These are phyloP conservation scores for Heliconius himera DNA, from an alignment of 1,140 invertebrate genomes.

Conservation along the genomic window DNA sequence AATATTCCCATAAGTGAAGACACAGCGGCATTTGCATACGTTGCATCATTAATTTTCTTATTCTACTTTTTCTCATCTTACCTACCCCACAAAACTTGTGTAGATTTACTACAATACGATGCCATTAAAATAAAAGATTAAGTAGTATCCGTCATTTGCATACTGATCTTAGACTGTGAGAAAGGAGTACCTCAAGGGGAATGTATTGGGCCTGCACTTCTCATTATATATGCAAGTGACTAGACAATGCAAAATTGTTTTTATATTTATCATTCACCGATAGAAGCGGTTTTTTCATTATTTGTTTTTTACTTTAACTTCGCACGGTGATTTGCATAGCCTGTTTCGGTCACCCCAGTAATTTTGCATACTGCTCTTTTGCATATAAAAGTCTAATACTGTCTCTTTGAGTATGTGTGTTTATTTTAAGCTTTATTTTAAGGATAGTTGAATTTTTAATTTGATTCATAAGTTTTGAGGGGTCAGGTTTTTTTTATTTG, in stretches of 20 bases:
- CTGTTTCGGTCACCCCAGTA: conserved; percentile 66
- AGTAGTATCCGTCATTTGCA: conserved; percentile 71
- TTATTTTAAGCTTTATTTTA: conserved; percentile 78
- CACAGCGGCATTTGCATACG: conserved; percentile 73
- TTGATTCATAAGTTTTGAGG: conserved; percentile 65
- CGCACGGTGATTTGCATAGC: conserved; percentile 80
- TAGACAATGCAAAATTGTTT: conserved; percentile 74
- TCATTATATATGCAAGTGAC: conserved; percentile 63
- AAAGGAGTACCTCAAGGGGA: conserved; percentile 67
- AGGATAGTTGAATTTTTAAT: conserved; percentile 71
- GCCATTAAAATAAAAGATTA: conserved; percentile 81
- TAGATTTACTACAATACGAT: conserved; percentile 74
- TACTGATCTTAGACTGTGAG: conserved; percentile 66
- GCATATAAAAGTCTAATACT: conserved; percentile 73
- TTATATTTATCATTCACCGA: conserved; percentile 75
- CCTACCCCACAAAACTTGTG: conserved; percentile 64
- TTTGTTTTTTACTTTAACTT: conserved; percentile 78
- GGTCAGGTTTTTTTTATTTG: conserved; percentile 71
- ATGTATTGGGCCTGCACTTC: conserved; percentile 48
- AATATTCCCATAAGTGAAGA: conserved; percentile 66
- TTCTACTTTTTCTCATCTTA: conserved; percentile 60
- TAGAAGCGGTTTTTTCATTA: conserved; percentile 75
- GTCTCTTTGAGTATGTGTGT: conserved; percentile 71
- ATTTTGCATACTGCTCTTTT: conserved; percentile 61
- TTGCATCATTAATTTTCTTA: conserved; percentile 73